Evolutionary conservation across 2,797 vertebrate species (phyloP).

Genomic region (Gadopsis bispinosus): DNA sequence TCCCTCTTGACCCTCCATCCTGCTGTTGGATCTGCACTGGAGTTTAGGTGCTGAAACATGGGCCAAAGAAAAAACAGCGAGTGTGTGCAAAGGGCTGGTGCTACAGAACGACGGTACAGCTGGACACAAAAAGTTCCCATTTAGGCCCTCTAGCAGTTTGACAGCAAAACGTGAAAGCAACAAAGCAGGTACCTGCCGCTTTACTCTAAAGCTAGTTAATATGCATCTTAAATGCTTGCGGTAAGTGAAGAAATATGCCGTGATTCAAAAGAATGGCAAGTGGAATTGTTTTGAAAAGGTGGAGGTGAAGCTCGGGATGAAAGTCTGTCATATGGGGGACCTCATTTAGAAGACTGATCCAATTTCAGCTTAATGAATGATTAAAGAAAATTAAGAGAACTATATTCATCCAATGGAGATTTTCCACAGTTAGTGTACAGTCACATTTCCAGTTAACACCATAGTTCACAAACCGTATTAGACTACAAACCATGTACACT

Average conservation of each 20-base stretch:
- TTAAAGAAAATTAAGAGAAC: neutral
- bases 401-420: neutral
- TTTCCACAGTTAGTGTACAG: neutral
- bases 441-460: neutral
- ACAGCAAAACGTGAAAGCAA: constrained; percentile 9
- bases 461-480: neutral
- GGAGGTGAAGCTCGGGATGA: neutral
- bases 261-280: neutral
- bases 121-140: constrained; percentile 5
- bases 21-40: constrained; percentile 56
- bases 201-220: neutral
- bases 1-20: constrained; percentile 82
- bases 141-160: neutral
- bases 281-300: neutral
- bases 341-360: neutral
- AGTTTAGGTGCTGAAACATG: constrained; percentile 66
- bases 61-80: constrained; percentile 51
- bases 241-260: neutral
- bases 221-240: neutral
- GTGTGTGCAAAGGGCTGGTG: constrained; percentile 28
- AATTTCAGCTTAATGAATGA: neutral
- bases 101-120: neutral
- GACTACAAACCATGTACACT: neutral
- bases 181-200: neutral
- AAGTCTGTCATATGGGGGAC: too few species aligned